These are phyloP conservation scores for Epinephelus awoara DNA, from an alignment of 2,797 vertebrate species.

Conservation along the genomic window DNA sequence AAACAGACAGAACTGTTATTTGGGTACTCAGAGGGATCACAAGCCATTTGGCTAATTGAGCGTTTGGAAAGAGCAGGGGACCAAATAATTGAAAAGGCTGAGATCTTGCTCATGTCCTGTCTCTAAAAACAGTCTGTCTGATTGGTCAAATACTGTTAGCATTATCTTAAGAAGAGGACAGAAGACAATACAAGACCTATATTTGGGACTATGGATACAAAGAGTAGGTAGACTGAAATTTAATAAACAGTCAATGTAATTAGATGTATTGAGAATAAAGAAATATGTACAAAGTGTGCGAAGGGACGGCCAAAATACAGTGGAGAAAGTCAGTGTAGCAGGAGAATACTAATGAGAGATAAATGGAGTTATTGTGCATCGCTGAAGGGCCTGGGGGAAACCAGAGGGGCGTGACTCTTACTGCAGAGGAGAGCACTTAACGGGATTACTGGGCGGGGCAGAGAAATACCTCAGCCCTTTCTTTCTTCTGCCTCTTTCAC, in stretches of 20 bases:
- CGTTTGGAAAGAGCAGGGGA: slow-evolving; percentile 62
- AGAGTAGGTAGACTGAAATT: neutral
- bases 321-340: slow-evolving; percentile 58
- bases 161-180: neutral
- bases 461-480: slow-evolving; percentile 50
- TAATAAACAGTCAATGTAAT: neutral
- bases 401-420: slow-evolving; percentile 61
- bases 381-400: slow-evolving; percentile 55
- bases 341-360: slow-evolving; percentile 80
- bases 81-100: slow-evolving; percentile 44
- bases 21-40: slow-evolving; percentile 54
- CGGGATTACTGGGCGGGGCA: slow-evolving; percentile 80
- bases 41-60: slow-evolving; percentile 72
- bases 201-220: neutral
- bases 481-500: slow-evolving; percentile 33
- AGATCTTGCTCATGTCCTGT: neutral
- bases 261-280: slow-evolving; percentile 5
- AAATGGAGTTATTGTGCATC: slow-evolving; percentile 75
- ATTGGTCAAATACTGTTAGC: neutral
- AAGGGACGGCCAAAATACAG: slow-evolving; percentile 49
- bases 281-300: slow-evolving; percentile 2
- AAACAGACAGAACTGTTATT: slow-evolving; percentile 54
- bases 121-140: slow-evolving; percentile 23
- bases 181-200: neutral
- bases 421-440: slow-evolving; percentile 84